Base-by-base conservation (phyloP, 2,113 vertebrate genomes). In the Anhinga rufa region DNA sequence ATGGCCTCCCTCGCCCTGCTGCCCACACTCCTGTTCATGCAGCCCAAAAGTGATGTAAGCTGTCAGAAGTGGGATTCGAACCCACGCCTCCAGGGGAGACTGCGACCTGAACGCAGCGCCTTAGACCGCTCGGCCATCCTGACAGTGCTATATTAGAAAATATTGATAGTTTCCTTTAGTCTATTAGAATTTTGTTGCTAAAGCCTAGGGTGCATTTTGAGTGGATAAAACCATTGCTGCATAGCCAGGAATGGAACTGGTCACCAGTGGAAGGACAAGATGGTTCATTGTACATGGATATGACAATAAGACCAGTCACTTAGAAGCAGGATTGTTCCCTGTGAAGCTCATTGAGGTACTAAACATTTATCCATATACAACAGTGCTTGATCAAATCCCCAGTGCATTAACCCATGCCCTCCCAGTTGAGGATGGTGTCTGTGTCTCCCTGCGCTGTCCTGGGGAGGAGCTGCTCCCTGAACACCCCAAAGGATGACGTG, bases 101-200 rank as follows among this genome's bases (percentile, higher is more conserved):
- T 98, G 98, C 96, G 97, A 97, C 98, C 98, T 98, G 97, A 98
- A 98, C 97, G 96, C 98, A 98, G 98, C 97, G 96, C 98, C 98
- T 98, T 98, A 98, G 98, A 98, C 98, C 97, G 96, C 98, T 98
- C 97, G 97, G 98, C 98, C 98, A 98, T 98, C 97, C 98, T 98
- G 97, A 98, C 17, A 44, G 7, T 16, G 42, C 42, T 44, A 16
- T 17, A 2, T 7, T 14, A 84, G n/a, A 29, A 74, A 76, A 71
- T 40, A 42, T 34, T 44, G 52, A 68, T 87, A 22, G 72, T 44
- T 93, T 51, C 20, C 42, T 92, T 58, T 5, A 6, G 6, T 17
- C 40, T 54, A 1, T 15, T 51, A 26, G 75, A 51, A n/a, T 60
- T 31, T 64, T 76, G 10, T 62, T 38, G 36, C 42, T 62, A 28